phyloP scores from a whole-genome alignment of 2,888 invertebrate genomes.

The Keiferia lycopersicella region DNA sequence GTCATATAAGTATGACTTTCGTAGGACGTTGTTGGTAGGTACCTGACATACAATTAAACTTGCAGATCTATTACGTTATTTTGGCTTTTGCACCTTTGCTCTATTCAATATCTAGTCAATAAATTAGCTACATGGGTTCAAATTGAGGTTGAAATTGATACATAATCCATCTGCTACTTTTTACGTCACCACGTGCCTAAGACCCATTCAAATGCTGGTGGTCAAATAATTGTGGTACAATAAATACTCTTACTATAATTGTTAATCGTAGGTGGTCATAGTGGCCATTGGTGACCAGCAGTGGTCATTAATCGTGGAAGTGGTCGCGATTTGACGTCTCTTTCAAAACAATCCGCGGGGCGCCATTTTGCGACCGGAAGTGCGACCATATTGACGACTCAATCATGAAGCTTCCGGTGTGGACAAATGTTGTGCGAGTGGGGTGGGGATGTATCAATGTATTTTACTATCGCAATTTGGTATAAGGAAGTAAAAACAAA shows the following conservation, averaged over 20 bases:
- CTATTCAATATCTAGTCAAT: too few species aligned
- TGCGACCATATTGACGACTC: constrained; percentile 64
- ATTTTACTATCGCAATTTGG: not conserved
- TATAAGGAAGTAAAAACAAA: not conserved
- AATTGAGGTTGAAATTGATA: not conserved
- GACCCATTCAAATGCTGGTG: constrained; percentile 28
- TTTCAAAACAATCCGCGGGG: constrained; percentile 77
- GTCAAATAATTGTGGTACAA: constrained; percentile 35
- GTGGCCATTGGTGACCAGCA: constrained; percentile 56
- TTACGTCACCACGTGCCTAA: constrained; percentile 40
- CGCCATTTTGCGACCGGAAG: constrained; percentile 64
- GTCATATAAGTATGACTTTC: too few species aligned
- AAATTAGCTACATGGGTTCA: not conserved
- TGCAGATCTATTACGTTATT: too few species aligned
- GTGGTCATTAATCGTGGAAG: constrained; percentile 66
- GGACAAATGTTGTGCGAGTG: constrained; percentile 29
- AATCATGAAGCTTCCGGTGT: constrained; percentile 61
- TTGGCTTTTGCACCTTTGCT: too few species aligned
- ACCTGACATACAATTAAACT: too few species aligned
- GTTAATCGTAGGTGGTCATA: constrained; percentile 47
- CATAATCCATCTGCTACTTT: constrained; percentile 44
- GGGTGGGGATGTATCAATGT: not conserved
- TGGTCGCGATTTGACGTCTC: constrained; percentile 57
- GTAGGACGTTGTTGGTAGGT: too few species aligned
- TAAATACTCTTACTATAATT: constrained; percentile 37